A percentile compares a stretch with the other conserved stretches of the same genome.
These are phyloP conservation scores for Bombyx mori DNA, from an alignment of 1,140 invertebrate genomes.

Conservation along the genomic window ASM3026992v2 NC_085132.1:9745501-9746000, in stretches of 20 bases:
- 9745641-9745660: slow-evolving; percentile 90
- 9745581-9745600: slow-evolving; percentile 5
- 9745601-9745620: slow-evolving; percentile 12
- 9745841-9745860: slow-evolving; percentile 98
- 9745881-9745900: too few relatives aligned
- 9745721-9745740: slow-evolving; percentile 98
- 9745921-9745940: too few relatives aligned
- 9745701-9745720: slow-evolving; percentile 99
- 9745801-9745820: slow-evolving; percentile 99
- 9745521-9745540: slow-evolving; percentile 1
- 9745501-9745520: not conserved
- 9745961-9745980: too few relatives aligned
- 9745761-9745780: slow-evolving; percentile 98
- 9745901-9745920: too few relatives aligned
- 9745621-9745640: slow-evolving; percentile 75
- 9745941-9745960: too few relatives aligned
- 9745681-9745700: slow-evolving; percentile 98
- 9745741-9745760: slow-evolving; percentile 97
- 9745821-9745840: slow-evolving; percentile 99
- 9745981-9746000: too few relatives aligned
- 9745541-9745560: not conserved
- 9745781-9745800: slow-evolving; percentile 96
- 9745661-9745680: slow-evolving; percentile 97
- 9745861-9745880: slow-evolving; percentile 67
- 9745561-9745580: not conserved